A percentile compares a stretch with the other conserved stretches of the same genome.
These are phyloP conservation scores for Calcarius lapponicus DNA, from an alignment of 2,797 vertebrate species.

Conservation along the genomic window DNA sequence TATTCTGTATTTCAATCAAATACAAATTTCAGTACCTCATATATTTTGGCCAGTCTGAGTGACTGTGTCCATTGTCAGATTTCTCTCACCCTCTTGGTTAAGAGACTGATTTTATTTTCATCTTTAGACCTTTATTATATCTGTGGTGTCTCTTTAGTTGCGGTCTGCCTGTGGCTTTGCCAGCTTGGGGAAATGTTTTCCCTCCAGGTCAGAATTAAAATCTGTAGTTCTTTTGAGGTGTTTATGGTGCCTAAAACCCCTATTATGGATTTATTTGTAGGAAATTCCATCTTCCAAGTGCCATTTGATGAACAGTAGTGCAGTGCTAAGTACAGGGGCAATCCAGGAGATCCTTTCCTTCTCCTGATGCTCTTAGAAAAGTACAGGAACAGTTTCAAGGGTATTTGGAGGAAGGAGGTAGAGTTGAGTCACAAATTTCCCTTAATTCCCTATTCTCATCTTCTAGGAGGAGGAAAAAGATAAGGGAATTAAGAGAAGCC, in stretches of 20 bases:
- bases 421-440: not conserved
- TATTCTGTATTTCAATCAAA: not conserved
- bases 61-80: not conserved
- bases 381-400: not conserved
- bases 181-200: not conserved
- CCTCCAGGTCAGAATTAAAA: not conserved
- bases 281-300: not conserved
- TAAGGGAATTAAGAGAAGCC: not conserved
- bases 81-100: not conserved
- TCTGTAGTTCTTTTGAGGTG: not conserved
- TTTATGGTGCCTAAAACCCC: not conserved
- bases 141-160: not conserved
- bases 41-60: not conserved
- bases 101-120: not conserved
- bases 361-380: not conserved
- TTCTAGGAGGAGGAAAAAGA: not conserved
- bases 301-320: not conserved
- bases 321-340: not conserved
- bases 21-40: not conserved
- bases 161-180: not conserved
- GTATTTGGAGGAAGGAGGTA: not conserved
- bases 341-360: not conserved
- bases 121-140: not conserved
- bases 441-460: not conserved
- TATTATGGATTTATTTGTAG: not conserved